phyloP scores from a whole-genome alignment of 2,113 vertebrate genomes.

The Cynopterus brachyotis region DNA sequence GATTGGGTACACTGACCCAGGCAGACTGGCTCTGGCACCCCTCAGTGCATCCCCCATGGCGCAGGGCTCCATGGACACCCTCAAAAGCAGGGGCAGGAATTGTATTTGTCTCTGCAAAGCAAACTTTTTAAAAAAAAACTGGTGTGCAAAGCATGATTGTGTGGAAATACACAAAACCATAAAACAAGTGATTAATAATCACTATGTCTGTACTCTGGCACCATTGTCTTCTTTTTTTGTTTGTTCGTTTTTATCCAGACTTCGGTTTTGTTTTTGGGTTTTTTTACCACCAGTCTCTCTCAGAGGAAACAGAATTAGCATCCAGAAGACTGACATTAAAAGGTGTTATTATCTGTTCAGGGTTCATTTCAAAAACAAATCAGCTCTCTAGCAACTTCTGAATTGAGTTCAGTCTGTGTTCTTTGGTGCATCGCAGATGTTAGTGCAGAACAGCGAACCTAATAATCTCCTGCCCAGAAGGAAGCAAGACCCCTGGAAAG shows the following conservation, averaged over 20 bases:
- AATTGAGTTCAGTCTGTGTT: neutral
- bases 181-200: too few species aligned
- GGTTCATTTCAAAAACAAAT: neutral
- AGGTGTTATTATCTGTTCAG: constrained; percentile 14
- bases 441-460: neutral
- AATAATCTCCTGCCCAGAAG: neutral
- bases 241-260: neutral
- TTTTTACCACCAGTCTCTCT: neutral
- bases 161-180: neutral
- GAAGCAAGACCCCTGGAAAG: neutral
- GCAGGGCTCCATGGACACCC: too few species aligned
- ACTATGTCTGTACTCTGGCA: neutral
- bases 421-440: neutral
- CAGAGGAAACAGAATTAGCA: neutral
- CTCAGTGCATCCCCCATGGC: neutral
- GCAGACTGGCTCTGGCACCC: neutral
- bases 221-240: neutral
- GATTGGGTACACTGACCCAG: neutral
- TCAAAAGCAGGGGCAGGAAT: neutral
- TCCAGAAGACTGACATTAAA: neutral
- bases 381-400: neutral
- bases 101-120: neutral
- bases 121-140: neutral
- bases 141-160: neutral
- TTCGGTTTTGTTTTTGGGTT: neutral